Percentiles rank a stretch among this genome's conserved stretches.
Conservation (phyloP, 2,113 vertebrate species). For the Addax nasomaculatus region DNA sequence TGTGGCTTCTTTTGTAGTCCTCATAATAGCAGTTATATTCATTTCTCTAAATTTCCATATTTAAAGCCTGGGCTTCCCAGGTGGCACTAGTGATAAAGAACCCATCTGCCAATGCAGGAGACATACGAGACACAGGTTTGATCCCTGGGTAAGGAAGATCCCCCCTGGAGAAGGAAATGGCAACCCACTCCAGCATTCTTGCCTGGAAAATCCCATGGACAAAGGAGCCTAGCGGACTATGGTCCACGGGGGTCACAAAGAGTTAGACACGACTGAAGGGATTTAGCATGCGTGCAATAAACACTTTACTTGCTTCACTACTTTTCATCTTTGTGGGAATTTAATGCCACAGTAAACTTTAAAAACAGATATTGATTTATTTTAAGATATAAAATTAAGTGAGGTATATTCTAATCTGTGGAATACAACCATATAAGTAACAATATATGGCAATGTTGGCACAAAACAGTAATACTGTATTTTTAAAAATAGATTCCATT, state of each 20-base stretch:
- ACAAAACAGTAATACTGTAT: neutral
- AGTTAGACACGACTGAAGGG: neutral
- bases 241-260: neutral
- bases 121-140: neutral
- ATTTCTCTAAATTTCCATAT: neutral
- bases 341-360: neutral
- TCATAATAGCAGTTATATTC: neutral
- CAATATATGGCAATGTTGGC: neutral
- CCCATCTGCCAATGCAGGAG: neutral
- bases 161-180: neutral
- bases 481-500: neutral
- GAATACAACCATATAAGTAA: neutral
- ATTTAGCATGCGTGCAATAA: neutral
- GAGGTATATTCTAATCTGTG: neutral
- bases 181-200: neutral
- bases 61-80: neutral
- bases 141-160: neutral
- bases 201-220: neutral
- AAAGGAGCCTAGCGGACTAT: rapidly evolving
- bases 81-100: neutral
- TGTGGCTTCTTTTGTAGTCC: neutral
- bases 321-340: neutral
- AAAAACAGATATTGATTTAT: neutral
- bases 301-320: neutral
- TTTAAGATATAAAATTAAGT: neutral